phyloP scores from a whole-genome alignment of 2,797 vertebrate species.

The Agapornis canus region DNA sequence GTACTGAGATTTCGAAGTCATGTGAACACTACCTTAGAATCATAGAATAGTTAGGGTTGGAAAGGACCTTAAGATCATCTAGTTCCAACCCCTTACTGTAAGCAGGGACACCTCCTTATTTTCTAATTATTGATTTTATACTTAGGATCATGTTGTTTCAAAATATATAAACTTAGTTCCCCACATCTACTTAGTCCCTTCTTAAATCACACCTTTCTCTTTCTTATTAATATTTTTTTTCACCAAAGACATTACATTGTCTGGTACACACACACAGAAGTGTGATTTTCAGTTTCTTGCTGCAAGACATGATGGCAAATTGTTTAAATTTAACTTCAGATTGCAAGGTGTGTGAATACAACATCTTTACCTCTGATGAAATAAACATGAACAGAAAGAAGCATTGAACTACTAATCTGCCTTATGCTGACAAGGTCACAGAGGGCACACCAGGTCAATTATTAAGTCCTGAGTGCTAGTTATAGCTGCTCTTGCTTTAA shows the following conservation, averaged over 20 bases:
- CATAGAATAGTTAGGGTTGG: no score
- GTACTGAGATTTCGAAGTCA: conserved; percentile 23
- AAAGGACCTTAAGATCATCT: no score
- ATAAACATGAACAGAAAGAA: conserved; percentile 66
- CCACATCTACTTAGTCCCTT: conserved; percentile 31
- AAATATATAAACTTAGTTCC: conserved; percentile 10
- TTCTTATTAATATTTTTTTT: conserved; percentile 22
- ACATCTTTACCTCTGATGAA: conserved; percentile 46
- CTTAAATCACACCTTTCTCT: conserved; percentile 20
- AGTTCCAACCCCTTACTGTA: no score
- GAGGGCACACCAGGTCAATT: conserved; percentile 37
- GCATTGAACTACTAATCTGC: conserved; percentile 42
- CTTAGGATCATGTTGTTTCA: conserved; percentile 11
- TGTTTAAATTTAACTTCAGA: conserved; percentile 75
- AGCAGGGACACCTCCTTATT: not conserved
- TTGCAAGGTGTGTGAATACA: conserved; percentile 65
- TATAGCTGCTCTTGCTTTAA: conserved; percentile 51
- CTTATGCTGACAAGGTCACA: conserved; percentile 60
- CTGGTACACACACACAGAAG: conserved; percentile 50
- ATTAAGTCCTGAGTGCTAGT: conserved; percentile 38
- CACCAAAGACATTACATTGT: conserved; percentile 65
- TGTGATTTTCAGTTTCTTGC: conserved; percentile 70
- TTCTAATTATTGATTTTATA: conserved; percentile 57
- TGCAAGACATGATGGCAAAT: conserved; percentile 60
- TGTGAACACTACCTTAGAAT: not conserved